Conservation (phyloP, 2,888 invertebrate genomes). For the Agrochola lota region DNA sequence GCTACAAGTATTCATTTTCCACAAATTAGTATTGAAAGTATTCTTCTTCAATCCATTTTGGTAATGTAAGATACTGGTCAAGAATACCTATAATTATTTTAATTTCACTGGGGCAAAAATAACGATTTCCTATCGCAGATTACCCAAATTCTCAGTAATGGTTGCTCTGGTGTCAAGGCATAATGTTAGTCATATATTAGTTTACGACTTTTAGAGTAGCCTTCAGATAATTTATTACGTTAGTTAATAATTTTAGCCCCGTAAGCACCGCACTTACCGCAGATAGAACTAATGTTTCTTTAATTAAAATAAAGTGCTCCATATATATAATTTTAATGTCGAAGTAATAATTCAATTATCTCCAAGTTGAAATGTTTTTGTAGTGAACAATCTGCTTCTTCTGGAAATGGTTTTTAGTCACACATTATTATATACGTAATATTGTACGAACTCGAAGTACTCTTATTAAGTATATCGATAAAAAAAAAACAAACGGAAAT, state of each 20-base stretch:
- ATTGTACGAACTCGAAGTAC: not conserved
- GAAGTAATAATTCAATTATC: constrained; percentile 7
- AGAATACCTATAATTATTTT: not conserved
- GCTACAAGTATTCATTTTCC: not conserved
- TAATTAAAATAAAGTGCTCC: constrained; percentile 30
- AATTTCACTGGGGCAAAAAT: not conserved
- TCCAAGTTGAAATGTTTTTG: constrained; percentile 6
- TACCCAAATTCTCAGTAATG: not conserved
- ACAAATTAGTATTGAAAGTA: not conserved
- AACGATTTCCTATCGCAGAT: not conserved
- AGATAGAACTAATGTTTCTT: constrained; percentile 22
- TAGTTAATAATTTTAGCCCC: constrained; percentile 30
- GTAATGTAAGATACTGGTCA: not conserved
- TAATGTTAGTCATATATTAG: constrained; percentile 20
- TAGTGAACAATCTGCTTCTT: not conserved
- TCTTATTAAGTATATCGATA: not conserved
- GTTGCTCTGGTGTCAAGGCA: not conserved
- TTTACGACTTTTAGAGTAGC: constrained; percentile 24
- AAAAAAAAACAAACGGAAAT: not conserved
- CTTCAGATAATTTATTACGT: constrained; percentile 25
- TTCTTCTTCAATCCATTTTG: not conserved
- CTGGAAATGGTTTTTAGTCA: not conserved
- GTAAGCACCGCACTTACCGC: constrained; percentile 31
- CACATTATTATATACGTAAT: too few relatives aligned
- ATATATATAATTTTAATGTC: constrained; percentile 23